A percentile compares a stretch with the other conserved stretches of the same genome.
phyloP scores from a whole-genome alignment of 2,888 invertebrate species.

The Erynnis tages region DNA sequence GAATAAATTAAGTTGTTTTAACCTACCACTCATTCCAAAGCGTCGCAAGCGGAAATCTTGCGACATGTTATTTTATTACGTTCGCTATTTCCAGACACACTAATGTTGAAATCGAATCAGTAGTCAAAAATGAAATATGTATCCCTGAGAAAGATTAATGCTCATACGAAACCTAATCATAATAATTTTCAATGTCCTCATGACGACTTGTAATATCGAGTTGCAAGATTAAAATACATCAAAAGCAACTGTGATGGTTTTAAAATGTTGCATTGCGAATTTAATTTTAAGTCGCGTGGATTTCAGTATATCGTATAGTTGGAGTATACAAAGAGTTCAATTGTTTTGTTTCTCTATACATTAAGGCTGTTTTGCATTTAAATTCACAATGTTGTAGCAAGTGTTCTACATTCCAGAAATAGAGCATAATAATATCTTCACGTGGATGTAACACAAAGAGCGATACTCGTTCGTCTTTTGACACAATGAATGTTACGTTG shows the following conservation, averaged over 20 bases:
- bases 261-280: conserved; percentile 11
- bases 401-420: neutral
- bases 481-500: neutral
- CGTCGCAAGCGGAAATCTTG: too few relatives aligned
- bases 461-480: neutral
- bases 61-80: neutral
- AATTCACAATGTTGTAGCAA: neutral
- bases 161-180: neutral
- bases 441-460: neutral
- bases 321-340: neutral
- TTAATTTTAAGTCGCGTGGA: too few relatives aligned
- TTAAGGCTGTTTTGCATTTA: neutral
- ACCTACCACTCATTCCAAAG: too few relatives aligned
- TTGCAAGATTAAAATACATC: neutral
- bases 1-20: too few relatives aligned
- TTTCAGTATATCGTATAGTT: too few relatives aligned
- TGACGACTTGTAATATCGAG: neutral
- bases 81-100: neutral
- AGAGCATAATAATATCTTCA: neutral
- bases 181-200: neutral
- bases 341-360: neutral
- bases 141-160: neutral
- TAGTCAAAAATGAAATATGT: conserved; percentile 4
- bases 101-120: neutral
- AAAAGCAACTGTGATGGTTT: neutral